Evolutionary conservation across 2,797 vertebrate genomes (phyloP).

Genomic region (Enteromius afrohamiltoni): DNA sequence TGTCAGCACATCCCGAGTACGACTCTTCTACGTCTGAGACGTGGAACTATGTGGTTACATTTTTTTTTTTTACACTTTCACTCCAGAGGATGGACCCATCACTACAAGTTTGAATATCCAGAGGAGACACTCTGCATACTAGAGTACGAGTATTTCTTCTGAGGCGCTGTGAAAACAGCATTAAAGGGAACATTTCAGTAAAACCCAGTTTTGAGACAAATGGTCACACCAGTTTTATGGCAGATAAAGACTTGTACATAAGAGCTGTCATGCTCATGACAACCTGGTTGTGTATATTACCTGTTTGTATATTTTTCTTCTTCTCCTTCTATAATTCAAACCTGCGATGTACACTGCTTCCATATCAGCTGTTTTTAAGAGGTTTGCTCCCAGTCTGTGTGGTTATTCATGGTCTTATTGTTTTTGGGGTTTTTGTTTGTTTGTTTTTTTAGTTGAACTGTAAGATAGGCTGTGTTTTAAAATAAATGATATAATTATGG

Average conservation of each 20-base stretch:
- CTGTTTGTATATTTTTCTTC: constrained; percentile 61
- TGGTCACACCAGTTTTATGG: constrained; percentile 54
- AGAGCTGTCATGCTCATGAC: constrained; percentile 58
- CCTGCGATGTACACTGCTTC: constrained; percentile 61
- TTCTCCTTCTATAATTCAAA: constrained; percentile 41
- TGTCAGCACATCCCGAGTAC: constrained; percentile 98
- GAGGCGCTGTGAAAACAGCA: constrained; percentile 48
- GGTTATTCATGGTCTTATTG: constrained; percentile 39
- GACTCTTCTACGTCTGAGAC: constrained; percentile 96
- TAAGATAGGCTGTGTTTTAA: constrained; percentile 69
- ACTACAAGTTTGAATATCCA: constrained; percentile 56
- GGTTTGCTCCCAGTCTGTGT: constrained; percentile 53
- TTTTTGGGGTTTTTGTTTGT: background rate
- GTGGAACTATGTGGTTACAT: background rate
- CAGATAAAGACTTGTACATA: constrained; percentile 66
- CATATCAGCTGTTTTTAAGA: constrained; percentile 59
- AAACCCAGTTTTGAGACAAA: constrained; percentile 56
- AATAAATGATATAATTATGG: constrained; percentile 64
- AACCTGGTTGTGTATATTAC: constrained; percentile 67
- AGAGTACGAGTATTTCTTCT: constrained; percentile 52
- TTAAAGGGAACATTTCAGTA: constrained; percentile 55
- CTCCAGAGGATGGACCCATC: constrained; percentile 52
- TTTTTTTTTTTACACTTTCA: constrained; percentile 26
- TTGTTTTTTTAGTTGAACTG: constrained; percentile 60
- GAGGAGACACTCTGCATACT: constrained; percentile 49